Percentiles rank a stretch among this genome's conserved stretches.
Evolutionary conservation across 2,888 invertebrate species (phyloP).

Genomic region (Nomada ruficornis): DNA sequence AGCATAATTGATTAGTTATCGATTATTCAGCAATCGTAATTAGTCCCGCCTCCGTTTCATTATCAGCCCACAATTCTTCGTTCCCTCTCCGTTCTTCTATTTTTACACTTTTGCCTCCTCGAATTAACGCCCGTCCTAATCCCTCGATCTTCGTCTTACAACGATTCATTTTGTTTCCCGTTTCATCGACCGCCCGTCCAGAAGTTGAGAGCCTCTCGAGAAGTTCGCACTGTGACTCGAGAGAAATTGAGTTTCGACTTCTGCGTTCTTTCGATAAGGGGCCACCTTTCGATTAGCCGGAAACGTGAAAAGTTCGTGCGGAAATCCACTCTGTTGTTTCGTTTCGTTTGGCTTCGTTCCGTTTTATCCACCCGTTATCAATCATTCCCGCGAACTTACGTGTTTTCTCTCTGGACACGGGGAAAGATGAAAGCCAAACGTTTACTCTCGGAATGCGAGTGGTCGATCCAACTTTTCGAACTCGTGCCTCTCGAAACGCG

Average conservation of each 20-base stretch:
- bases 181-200: background rate
- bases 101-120: background rate
- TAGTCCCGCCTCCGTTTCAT: background rate
- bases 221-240: background rate
- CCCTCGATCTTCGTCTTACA: background rate
- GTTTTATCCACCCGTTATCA: slow-evolving; percentile 37
- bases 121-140: background rate
- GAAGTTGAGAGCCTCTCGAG: too few species aligned
- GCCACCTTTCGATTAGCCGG: slow-evolving; percentile 41
- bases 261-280: slow-evolving; percentile 25
- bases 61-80: background rate
- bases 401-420: slow-evolving; percentile 28
- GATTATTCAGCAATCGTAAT: slow-evolving; percentile 22
- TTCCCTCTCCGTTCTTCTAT: background rate
- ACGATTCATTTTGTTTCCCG: too few species aligned
- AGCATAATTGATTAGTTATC: slow-evolving; percentile 12
- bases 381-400: slow-evolving; percentile 40
- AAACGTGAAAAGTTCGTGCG: slow-evolving; percentile 38
- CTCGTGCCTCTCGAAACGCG: background rate
- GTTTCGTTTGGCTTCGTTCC: slow-evolving; percentile 34
- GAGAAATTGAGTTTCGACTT: slow-evolving; percentile 42
- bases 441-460: slow-evolving; percentile 23
- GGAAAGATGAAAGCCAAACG: slow-evolving; percentile 43
- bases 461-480: background rate
- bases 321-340: slow-evolving; percentile 39